phyloP scores from a whole-genome alignment of 2,113 vertebrate genomes.

The Rhynchopsitta pachyrhyncha region DNA sequence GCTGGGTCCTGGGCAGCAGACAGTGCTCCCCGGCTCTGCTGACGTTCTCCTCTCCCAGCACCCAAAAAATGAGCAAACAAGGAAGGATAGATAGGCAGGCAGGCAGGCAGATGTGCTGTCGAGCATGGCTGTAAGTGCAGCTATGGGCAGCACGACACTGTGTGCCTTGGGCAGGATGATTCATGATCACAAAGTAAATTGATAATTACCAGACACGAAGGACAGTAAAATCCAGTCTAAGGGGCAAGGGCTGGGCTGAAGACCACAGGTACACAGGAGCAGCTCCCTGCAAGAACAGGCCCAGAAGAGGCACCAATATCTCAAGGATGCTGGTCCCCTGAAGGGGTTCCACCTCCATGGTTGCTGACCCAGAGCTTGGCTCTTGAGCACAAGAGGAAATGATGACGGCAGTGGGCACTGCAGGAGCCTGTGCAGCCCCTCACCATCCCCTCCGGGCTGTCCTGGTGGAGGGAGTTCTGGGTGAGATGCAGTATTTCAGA shows the following conservation, averaged over 20 bases:
- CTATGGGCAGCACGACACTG: not conserved
- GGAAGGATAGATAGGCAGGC: not conserved
- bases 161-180: not conserved
- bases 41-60: not conserved
- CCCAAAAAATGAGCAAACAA: not conserved
- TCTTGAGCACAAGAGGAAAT: accelerated
- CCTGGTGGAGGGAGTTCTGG: not conserved
- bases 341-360: accelerated
- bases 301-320: not conserved
- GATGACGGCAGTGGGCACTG: not conserved
- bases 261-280: not conserved
- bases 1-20: not conserved
- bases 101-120: not conserved
- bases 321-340: accelerated
- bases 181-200: not conserved
- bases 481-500: not conserved
- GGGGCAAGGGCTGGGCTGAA: not conserved
- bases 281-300: not conserved
- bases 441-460: not conserved
- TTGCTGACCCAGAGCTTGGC: not conserved
- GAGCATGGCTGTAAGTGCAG: not conserved
- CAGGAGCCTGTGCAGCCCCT: not conserved
- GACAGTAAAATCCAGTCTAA: not conserved
- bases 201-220: too few relatives aligned
- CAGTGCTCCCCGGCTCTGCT: accelerated